Base-by-base conservation (phyloP, 2,888 invertebrate species). In the Melolontha melolontha region DNA sequence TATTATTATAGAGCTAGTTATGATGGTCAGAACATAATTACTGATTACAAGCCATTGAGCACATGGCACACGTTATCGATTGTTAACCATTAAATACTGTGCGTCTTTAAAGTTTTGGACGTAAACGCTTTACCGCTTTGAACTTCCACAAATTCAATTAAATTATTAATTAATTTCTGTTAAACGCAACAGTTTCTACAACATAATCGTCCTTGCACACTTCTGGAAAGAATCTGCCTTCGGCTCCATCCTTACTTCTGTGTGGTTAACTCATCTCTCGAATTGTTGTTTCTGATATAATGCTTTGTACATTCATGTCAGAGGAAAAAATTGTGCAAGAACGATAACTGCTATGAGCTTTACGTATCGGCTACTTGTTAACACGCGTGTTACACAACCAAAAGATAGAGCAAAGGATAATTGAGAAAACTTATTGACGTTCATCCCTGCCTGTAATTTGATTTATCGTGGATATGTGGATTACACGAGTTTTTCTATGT, bases 151-250 rank as follows among this genome's bases (percentile, higher is more conserved):
- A 47, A 70, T 67, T 67, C 70, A 67, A 70, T 69, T 69, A 69
- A 64, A 64, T 70, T 70, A 70, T 70, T 70, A 67, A 70, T 70
- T 70, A 67, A 65, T 67, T 70, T 67, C 67, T 22, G 47, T 62
- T 62, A 57, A 57, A 34, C 34, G 34, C 57, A 44, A 41, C 57
- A 27, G 42, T 14, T 42, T 27, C 27, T 22, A 34, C 47, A 47
- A 49, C 47, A 62, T 49, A 47, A 47, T 11, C 34, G 47, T 16
- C 44, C 22, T 34, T 6, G 7, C 10, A 6, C 34, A 34, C 10
- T 34, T 6, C 34, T 34, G 10, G 2, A 29, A 34, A 34, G 34
- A 34, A 34, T 34, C 34, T 6, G 34, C 34, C 34, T 10, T 34
- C 34, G 34, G 34, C 34, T 34, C 6, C 34, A 10, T 34, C 34